Evolutionary conservation across 2,113 vertebrate genomes (phyloP).

Genomic region (Periophthalmodon schlosseri): DNA sequence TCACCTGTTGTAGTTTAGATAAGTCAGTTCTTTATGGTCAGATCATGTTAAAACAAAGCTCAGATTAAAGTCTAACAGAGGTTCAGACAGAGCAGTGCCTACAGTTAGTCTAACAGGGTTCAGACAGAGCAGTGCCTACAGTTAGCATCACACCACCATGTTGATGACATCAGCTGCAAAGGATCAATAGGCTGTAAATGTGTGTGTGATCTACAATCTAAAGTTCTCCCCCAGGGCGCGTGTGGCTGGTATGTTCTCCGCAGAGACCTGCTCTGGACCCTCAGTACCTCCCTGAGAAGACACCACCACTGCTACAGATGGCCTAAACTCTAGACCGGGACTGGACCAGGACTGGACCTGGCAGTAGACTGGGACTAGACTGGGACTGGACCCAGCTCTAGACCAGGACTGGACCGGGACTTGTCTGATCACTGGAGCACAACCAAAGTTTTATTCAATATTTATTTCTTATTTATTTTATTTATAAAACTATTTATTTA

Average conservation of each 20-base stretch:
- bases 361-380: too few relatives aligned
- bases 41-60: too few relatives aligned
- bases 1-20: too few relatives aligned
- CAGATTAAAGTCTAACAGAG: too few relatives aligned
- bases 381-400: neutral
- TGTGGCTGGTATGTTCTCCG: slow-evolving; percentile 55
- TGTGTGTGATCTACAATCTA: too few relatives aligned
- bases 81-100: too few relatives aligned
- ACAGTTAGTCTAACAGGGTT: too few relatives aligned
- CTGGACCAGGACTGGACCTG: neutral
- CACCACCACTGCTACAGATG: slow-evolving; percentile 28
- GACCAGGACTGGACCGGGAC: neutral
- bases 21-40: too few relatives aligned
- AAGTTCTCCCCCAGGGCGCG: slow-evolving; percentile 16
- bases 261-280: slow-evolving; percentile 36
- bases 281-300: neutral
- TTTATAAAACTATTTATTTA: neutral
- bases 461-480: neutral
- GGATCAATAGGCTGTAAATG: too few relatives aligned
- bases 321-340: neutral
- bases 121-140: too few relatives aligned
- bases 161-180: too few relatives aligned
- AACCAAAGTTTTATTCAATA: neutral
- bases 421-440: neutral
- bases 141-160: too few relatives aligned